These are phyloP conservation scores for Drosophila fulvimacula DNA, from an alignment of 2,888 invertebrate species.

Conservation along the genomic window DNA sequence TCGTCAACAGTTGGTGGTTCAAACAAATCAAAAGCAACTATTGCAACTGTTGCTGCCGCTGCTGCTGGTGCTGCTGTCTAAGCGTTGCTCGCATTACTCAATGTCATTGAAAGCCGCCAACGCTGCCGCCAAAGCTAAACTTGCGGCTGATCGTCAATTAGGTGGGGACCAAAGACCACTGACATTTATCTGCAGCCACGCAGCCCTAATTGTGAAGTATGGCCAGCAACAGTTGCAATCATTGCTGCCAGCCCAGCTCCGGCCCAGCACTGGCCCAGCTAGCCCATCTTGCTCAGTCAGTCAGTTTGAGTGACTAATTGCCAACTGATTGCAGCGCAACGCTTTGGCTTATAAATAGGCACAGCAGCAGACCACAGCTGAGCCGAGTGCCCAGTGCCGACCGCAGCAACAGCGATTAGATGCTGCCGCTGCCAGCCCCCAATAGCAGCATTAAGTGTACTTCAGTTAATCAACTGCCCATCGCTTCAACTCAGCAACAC, in stretches of 20 bases:
- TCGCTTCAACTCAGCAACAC: conserved; percentile 36
- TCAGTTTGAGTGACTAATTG: conserved; percentile 74
- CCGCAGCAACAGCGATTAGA: conserved; percentile 30
- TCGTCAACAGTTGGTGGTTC: conserved; percentile 64
- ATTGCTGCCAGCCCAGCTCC: conserved; percentile 3
- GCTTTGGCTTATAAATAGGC: conserved; percentile 65
- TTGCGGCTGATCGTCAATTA: conserved; percentile 69
- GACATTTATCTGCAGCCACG: conserved; percentile 61
- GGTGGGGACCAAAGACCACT: conserved; percentile 64
- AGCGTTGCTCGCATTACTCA: conserved; percentile 75
- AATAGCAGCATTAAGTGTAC: conserved; percentile 17
- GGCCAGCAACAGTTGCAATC: conserved; percentile 33
- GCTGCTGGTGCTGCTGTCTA: conserved; percentile 25
- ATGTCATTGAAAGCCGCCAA: conserved; percentile 71
- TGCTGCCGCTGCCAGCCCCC: conserved; percentile 20
- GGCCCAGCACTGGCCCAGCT: background rate
- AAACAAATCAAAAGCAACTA: conserved; percentile 71
- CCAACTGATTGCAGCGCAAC: conserved; percentile 60
- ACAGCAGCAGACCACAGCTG: conserved; percentile 30
- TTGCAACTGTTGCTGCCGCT: conserved; percentile 22
- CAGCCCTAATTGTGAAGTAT: conserved; percentile 65
- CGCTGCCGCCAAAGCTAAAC: conserved; percentile 63
- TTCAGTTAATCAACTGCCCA: conserved; percentile 11
- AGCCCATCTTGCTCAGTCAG: conserved; percentile 22
- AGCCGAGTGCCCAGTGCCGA: conserved; percentile 6